phyloP scores from a whole-genome alignment of 2,797 vertebrate genomes.

The Allobates femoralis region DNA sequence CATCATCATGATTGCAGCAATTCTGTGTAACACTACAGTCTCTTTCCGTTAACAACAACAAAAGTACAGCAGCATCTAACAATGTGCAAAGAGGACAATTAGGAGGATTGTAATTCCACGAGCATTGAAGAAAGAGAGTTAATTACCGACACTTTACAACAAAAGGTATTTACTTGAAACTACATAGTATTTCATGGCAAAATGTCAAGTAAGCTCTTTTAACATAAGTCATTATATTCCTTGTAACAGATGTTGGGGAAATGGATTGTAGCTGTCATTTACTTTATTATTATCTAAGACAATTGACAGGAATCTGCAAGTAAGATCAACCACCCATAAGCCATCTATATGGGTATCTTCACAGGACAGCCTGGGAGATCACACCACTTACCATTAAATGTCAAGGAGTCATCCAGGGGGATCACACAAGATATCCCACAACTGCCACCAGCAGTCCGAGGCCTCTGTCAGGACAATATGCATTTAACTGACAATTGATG shows the following conservation, averaged over 20 bases:
- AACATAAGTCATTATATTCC: not conserved
- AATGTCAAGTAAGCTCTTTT: slow-evolving; percentile 27
- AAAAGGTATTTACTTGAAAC: slow-evolving; percentile 6
- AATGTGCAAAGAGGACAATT: slow-evolving; percentile 11
- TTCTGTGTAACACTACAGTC: not conserved
- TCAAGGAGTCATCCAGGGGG: too few species aligned
- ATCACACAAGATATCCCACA: too few species aligned
- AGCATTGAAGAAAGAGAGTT: slow-evolving; percentile 20
- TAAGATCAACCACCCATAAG: too few species aligned
- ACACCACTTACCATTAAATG: too few species aligned
- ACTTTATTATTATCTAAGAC: too few species aligned
- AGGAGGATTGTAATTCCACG: not conserved
- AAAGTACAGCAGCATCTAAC: not conserved
- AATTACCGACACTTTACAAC: slow-evolving; percentile 38
- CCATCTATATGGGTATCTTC: too few species aligned
- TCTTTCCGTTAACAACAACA: not conserved
- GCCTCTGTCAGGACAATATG: too few species aligned
- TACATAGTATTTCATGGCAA: not conserved
- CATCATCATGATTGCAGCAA: not conserved
- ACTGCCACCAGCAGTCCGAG: too few species aligned
- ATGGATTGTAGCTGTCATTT: too few species aligned
- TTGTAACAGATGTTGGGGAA: not conserved
- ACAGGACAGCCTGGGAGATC: too few species aligned
- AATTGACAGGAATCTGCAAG: too few species aligned
- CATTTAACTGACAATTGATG: too few species aligned